Conservation (phyloP, 2,797 vertebrate genomes). For the Lemur catta region DNA sequence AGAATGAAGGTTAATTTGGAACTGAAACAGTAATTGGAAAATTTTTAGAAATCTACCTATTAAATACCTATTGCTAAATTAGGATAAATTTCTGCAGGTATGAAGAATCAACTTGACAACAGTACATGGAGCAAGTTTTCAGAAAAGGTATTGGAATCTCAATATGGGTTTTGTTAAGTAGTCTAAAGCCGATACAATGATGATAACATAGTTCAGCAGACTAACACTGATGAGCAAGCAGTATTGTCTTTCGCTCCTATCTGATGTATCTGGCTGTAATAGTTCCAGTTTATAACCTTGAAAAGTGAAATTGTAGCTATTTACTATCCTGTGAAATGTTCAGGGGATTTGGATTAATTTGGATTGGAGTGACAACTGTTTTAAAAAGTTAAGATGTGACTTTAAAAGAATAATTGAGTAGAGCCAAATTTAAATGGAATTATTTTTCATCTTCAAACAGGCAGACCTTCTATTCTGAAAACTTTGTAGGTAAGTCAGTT, state of each 20-base stretch:
- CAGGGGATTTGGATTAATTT: neutral
- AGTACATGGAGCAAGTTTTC: neutral
- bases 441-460: neutral
- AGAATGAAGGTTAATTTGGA: constrained; percentile 86
- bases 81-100: constrained; percentile 10
- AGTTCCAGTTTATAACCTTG: neutral
- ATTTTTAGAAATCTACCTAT: accelerated
- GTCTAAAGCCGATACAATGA: constrained; percentile 82
- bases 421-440: neutral
- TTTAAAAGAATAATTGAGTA: neutral
- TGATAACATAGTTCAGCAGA: constrained; percentile 93
- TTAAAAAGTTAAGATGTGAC: neutral
- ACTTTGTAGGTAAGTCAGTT: neutral
- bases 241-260: constrained; percentile 90
- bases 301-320: neutral
- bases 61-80: neutral
- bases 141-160: neutral
- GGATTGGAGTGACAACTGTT: neutral
- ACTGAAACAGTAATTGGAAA: constrained; percentile 88
- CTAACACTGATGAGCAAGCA: constrained; percentile 82
- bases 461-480: neutral
- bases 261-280: constrained; percentile 88
- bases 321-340: neutral
- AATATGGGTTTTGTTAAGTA: neutral
- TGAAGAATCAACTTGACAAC: neutral